phyloP scores from a whole-genome alignment of 2,113 vertebrate species.

The Nanorana parkeri region DNA sequence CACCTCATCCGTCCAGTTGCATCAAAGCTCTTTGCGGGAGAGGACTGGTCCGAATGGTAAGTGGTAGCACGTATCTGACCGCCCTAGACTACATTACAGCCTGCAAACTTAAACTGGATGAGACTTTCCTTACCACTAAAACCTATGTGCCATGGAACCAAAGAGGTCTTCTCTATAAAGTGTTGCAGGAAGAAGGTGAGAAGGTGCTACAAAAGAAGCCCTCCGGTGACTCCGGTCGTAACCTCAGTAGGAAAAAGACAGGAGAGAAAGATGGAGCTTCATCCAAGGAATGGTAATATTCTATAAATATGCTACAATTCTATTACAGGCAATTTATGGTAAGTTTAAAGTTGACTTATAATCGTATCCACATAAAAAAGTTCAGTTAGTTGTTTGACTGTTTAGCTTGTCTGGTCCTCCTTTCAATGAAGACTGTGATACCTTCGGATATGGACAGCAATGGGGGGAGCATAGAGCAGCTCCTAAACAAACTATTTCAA shows the following conservation, averaged over 20 bases:
- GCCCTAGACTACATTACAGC: constrained; percentile 91
- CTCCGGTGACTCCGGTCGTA: neutral
- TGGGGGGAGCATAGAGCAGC: no score
- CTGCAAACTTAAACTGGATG: constrained; percentile 80
- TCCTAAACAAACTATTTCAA: no score
- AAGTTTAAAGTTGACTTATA: no score
- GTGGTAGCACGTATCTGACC: constrained; percentile 79
- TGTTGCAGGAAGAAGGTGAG: constrained; percentile 89
- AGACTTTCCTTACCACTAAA: constrained; percentile 82
- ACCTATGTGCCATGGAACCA: constrained; percentile 93
- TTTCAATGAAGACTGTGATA: no score
- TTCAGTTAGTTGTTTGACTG: no score
- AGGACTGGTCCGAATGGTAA: constrained; percentile 84
- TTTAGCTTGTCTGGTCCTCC: no score
- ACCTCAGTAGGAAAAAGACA: neutral
- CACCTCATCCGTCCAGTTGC: constrained; percentile 86
- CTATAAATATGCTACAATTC: neutral
- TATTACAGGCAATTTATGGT: no score
- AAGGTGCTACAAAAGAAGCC: constrained; percentile 79
- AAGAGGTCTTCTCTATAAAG: constrained; percentile 83
- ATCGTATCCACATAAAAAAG: no score
- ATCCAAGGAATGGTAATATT: constrained; percentile 71
- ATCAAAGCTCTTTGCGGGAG: constrained; percentile 91
- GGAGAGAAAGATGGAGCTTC: neutral
- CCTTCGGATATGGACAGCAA: no score